Percentiles rank a stretch among this genome's conserved stretches.
These are phyloP conservation scores for Tenebrio molitor DNA, from an alignment of 1,140 invertebrate genomes.

Conservation along the genomic window DNA sequence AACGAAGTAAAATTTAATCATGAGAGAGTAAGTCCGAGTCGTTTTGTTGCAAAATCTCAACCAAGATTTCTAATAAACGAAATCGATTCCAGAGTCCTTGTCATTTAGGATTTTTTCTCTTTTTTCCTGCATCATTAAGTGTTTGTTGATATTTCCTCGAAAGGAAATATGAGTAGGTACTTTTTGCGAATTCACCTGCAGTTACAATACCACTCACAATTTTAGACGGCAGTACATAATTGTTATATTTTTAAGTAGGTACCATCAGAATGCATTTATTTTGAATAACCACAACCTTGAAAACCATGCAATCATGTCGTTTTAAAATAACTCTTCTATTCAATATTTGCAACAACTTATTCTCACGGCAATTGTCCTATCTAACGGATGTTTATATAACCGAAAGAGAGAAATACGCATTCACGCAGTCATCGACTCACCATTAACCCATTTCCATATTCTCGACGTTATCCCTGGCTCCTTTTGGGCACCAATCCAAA, in stretches of 20 bases:
- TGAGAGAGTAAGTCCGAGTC: conserved; percentile 14
- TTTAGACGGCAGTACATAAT: too few relatives aligned
- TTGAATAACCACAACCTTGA: conserved; percentile 10
- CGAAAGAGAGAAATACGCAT: neutral
- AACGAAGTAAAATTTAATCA: conserved; percentile 28
- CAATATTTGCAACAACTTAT: neutral
- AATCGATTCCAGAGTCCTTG: neutral
- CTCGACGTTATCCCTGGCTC: conserved; percentile 85
- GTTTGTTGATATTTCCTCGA: too few relatives aligned
- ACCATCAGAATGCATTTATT: too few relatives aligned
- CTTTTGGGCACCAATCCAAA: conserved; percentile 93
- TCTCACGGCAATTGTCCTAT: conserved; percentile 2
- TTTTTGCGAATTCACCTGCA: too few relatives aligned
- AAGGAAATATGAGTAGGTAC: too few relatives aligned
- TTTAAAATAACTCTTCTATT: neutral
- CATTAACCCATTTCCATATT: conserved; percentile 92
- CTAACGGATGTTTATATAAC: conserved; percentile 7
- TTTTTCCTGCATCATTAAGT: too few relatives aligned
- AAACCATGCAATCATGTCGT: neutral
- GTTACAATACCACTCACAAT: too few relatives aligned
- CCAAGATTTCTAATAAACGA: neutral
- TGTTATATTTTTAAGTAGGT: too few relatives aligned
- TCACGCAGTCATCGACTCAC: conserved; percentile 69
- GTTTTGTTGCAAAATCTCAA: conserved; percentile 32
- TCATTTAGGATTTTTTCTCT: neutral